These are phyloP conservation scores for Hyperoplus immaculatus DNA, from an alignment of 2,797 vertebrate species.

Conservation along the genomic window DNA sequence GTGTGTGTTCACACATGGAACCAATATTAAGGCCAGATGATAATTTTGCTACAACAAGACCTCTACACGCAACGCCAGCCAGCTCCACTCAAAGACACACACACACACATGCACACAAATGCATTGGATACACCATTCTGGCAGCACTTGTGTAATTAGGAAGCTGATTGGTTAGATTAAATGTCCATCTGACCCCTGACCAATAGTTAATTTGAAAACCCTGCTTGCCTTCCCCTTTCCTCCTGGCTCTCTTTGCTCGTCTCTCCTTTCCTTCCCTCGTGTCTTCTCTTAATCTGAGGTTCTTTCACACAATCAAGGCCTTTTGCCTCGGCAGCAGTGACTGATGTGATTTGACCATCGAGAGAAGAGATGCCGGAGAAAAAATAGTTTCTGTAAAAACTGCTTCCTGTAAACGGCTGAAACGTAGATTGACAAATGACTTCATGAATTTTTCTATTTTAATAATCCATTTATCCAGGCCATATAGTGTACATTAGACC, in stretches of 20 bases:
- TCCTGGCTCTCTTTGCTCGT: constrained; percentile 30
- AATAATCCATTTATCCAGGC: constrained; percentile 22
- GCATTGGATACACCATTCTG: constrained; percentile 67
- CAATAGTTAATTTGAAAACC: constrained; percentile 82
- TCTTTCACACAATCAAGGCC: constrained; percentile 64
- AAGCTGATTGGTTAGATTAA: constrained; percentile 87
- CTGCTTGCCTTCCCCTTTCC: constrained; percentile 44
- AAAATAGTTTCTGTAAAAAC: constrained; percentile 51
- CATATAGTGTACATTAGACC: neutral
- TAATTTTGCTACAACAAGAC: constrained; percentile 84
- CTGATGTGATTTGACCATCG: constrained; percentile 68
- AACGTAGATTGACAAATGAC: constrained; percentile 43
- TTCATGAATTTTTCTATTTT: constrained; percentile 23
- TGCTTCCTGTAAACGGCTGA: constrained; percentile 57
- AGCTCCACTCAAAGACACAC: constrained; percentile 15
- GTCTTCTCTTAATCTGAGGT: constrained; percentile 53
- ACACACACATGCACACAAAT: constrained; percentile 9
- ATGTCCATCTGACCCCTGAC: constrained; percentile 86
- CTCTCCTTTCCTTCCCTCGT: constrained; percentile 46
- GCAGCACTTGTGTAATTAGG: constrained; percentile 84
- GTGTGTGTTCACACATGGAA: constrained; percentile 81
- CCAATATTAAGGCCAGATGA: constrained; percentile 84
- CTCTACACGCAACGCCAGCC: constrained; percentile 81
- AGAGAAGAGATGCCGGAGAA: constrained; percentile 50
- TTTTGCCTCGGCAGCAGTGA: constrained; percentile 52